phyloP scores from a whole-genome alignment of 64 coral and sea anemone species.

The Pachyseris speciosa region DNA sequence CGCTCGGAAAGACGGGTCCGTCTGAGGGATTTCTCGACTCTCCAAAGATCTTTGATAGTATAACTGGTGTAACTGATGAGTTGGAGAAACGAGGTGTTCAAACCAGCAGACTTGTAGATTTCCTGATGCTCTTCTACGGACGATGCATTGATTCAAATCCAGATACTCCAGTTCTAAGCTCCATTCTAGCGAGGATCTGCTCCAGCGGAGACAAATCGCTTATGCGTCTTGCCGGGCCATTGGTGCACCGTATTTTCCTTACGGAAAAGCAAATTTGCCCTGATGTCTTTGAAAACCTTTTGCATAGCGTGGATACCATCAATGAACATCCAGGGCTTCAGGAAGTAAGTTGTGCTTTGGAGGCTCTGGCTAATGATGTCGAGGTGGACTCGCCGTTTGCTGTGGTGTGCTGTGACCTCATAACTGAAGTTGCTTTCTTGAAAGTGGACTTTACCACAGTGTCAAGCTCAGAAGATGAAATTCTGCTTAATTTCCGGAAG shows the following conservation, averaged over 20 bases:
- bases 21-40: conserved; percentile 66
- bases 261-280: conserved; percentile 49
- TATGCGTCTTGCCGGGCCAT: conserved; percentile 53
- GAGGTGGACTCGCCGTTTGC: conserved; percentile 60
- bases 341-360: conserved; percentile 54
- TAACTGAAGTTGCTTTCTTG: conserved; percentile 74
- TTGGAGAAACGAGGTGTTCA: conserved; percentile 45
- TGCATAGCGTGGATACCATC: conserved; percentile 14
- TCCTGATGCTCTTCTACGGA: conserved; percentile 69
- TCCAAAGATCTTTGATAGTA: conserved; percentile 48
- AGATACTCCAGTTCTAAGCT: conserved; percentile 70
- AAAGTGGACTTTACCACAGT: conserved; percentile 41
- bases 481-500: conserved; percentile 50
- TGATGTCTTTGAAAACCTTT: conserved; percentile 61
- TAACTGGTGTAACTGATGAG: conserved; percentile 25
- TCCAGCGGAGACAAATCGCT: conserved; percentile 37
- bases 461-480: conserved; percentile 54
- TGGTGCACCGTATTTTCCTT: conserved; percentile 75
- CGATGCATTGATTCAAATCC: conserved; percentile 86
- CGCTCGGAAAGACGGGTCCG: conserved; percentile 39
- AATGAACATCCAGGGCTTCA: conserved; percentile 71
- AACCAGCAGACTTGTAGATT: conserved; percentile 49
- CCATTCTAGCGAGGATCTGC: conserved; percentile 72
- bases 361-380: background rate
- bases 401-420: conserved; percentile 89